Evolutionary conservation across 1,140 invertebrate species (phyloP), one percentile per base, ranked within the genome.

Genomic region (Drosophila bipectinata): DNA sequence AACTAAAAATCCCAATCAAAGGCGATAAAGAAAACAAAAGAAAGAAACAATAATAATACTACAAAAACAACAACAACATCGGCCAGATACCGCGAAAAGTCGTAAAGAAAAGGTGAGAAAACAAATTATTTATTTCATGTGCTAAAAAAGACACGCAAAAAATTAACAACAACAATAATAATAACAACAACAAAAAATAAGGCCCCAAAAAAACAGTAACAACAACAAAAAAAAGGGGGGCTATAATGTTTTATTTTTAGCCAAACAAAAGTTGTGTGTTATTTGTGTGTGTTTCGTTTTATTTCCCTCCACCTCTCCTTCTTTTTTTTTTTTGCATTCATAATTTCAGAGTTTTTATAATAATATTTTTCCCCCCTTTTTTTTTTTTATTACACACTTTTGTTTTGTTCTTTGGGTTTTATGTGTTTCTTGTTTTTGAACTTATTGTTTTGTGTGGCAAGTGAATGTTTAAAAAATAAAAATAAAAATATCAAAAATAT

Each of bases 71-170:
- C 73, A 45, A 64, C 37, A 63, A 66, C 21, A 49, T 32, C 8
- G 34, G 34, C 34, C 34, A 73, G 52, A 56, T 48, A 54, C 37
- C 57, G 61, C 78, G 60, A 72, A 76, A 81, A 68, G 39, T 49
- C 79, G 34, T 82, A 82, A 82, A 77, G 72, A 75, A 83, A 84
- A 71, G 83, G 83, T 88, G 84, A 88, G 76, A 88, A 79, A 77
- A 71, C 30, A 77, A 90, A 78, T 66, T 71, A 84, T 85, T 67
- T 90, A 68, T 80, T 90, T 80, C 62, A 69, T 76, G 80, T 89
- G 77, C 67, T 75, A 71, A 81, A 79, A 28, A 84, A 79, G 73
- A 73, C 56, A 77, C 68, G 60, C 67, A 67, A 76, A 79, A 64
- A 64, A 73, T 56, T 37, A 64, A 58, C 24, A 57, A 55, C 54